These are phyloP conservation scores for Microtus ochrogaster DNA, from an alignment of 2,113 vertebrate genomes.

Conservation along the genomic window DNA sequence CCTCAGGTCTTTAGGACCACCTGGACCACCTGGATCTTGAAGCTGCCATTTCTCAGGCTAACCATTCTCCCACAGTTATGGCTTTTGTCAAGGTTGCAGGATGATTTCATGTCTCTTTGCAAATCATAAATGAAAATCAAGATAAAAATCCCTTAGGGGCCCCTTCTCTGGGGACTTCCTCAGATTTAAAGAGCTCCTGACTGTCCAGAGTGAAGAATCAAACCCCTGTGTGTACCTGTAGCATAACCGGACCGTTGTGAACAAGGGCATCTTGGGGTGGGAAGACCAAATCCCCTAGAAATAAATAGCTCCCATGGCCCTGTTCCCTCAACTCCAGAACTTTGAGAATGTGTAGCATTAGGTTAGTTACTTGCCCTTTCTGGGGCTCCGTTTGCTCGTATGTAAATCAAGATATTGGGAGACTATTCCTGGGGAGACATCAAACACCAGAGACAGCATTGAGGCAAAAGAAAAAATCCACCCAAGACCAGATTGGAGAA, in stretches of 20 bases:
- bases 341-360: neutral
- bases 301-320: neutral
- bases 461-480: neutral
- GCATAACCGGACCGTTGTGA: neutral
- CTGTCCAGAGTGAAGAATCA: neutral
- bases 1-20: neutral
- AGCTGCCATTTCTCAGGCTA: neutral
- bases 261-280: neutral
- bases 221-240: neutral
- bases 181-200: neutral
- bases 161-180: neutral
- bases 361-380: neutral
- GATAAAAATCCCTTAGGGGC: neutral
- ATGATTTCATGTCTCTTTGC: neutral
- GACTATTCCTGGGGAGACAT: neutral
- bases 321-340: neutral
- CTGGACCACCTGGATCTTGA: neutral
- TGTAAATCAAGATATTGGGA: neutral
- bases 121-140: conserved; percentile 4
- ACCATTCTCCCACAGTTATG: neutral
- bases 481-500: neutral
- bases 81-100: neutral
- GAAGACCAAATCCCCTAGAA: neutral
- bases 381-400: neutral
- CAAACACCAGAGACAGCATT: neutral